Evolutionary conservation across 2,888 invertebrate genomes (phyloP).

Genomic region (Cylindroiulus punctatus): DNA sequence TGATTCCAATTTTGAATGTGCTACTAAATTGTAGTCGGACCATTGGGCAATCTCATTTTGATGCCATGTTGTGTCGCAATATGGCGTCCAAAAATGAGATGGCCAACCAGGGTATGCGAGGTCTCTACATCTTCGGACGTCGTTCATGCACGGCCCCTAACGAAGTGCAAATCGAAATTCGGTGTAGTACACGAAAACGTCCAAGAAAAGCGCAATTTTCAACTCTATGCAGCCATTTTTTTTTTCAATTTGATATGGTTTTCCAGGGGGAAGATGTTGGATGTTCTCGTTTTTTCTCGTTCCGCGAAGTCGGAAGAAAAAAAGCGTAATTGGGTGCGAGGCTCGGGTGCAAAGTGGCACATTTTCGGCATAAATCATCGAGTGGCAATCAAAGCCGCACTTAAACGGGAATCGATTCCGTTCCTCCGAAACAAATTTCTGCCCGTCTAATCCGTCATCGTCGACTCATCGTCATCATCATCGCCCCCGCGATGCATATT

Average conservation of each 20-base stretch:
- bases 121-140: too few relatives aligned
- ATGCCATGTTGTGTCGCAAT: too few relatives aligned
- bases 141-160: too few relatives aligned
- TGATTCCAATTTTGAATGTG: too few relatives aligned
- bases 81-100: too few relatives aligned
- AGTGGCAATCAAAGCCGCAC: conserved; percentile 42
- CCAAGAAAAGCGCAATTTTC: not conserved
- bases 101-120: too few relatives aligned
- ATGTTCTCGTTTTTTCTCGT: not conserved
- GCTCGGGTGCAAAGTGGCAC: conserved; percentile 42
- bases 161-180: too few relatives aligned
- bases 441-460: conserved; percentile 38
- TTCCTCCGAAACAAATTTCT: not conserved
- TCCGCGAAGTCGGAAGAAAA: not conserved
- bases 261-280: not conserved
- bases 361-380: conserved; percentile 42
- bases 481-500: conserved; percentile 19
- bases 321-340: conserved; percentile 26
- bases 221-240: not conserved
- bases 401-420: conserved; percentile 38
- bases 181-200: too few relatives aligned
- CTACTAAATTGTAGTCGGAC: too few relatives aligned
- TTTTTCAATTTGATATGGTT: not conserved
- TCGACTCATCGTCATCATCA: conserved; percentile 50
- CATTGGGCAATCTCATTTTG: too few relatives aligned